Percentiles rank a stretch among this genome's conserved stretches.
These are phyloP conservation scores for Hemicrepidius hirtus DNA, from an alignment of 2,888 invertebrate genomes.

Conservation along the genomic window DNA sequence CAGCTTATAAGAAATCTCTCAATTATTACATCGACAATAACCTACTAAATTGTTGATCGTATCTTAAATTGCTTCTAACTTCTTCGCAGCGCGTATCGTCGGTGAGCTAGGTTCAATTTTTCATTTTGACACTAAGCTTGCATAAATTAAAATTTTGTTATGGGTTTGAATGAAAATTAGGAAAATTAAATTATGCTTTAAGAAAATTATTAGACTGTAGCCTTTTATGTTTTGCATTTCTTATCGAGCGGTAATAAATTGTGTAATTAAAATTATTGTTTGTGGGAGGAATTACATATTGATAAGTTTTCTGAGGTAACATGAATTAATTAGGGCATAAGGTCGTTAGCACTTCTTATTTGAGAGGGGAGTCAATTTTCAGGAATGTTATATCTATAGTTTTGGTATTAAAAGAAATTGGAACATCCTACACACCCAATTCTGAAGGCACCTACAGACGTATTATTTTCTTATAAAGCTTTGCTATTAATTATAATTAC, in stretches of 20 bases:
- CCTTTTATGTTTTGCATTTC: no score
- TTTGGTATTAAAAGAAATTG: no score
- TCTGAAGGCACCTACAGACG: no score
- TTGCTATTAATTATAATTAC: no score
- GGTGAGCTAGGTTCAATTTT: conserved; percentile 14
- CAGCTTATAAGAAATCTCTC: conserved; percentile 46
- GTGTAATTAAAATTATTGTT: conserved; percentile 34
- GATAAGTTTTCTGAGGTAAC: conserved; percentile 5
- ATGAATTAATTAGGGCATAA: not conserved
- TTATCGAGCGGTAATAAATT: conserved; percentile 2
- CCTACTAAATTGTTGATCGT: conserved; percentile 43
- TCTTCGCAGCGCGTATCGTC: conserved; percentile 22
- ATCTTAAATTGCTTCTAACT: conserved; percentile 40
- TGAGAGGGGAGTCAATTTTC: no score
- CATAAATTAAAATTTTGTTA: not conserved
- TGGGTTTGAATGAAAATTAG: not conserved
- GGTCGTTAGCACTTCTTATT: conserved; percentile 3
- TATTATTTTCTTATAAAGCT: no score
- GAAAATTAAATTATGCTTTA: not conserved
- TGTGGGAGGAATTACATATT: conserved; percentile 5
- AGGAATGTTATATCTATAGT: no score
- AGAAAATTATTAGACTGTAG: no score
- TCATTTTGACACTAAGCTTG: conserved; percentile 27
- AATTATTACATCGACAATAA: conserved; percentile 42
- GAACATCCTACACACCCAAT: no score